Conservation (phyloP, 2,888 invertebrate species). For the Hesperia comma region DNA sequence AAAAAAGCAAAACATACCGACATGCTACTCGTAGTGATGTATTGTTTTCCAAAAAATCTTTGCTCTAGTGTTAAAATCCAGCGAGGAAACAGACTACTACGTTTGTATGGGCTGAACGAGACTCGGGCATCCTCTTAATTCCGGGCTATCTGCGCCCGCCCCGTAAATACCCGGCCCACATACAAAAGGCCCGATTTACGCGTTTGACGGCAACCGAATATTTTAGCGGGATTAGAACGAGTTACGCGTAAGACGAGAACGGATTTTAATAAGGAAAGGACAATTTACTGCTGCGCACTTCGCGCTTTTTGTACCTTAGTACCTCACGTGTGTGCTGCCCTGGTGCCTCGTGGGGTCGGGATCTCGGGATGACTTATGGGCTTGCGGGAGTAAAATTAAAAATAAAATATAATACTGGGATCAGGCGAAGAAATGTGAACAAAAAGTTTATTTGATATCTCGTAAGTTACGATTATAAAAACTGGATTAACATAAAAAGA, state of each 20-base stretch:
- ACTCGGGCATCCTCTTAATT: too few relatives aligned
- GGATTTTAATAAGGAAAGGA: conserved; percentile 38
- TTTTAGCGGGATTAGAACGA: conserved; percentile 58
- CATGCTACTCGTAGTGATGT: too few relatives aligned
- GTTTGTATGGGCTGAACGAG: too few relatives aligned
- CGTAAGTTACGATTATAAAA: too few relatives aligned
- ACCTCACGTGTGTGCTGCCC: conserved; percentile 2
- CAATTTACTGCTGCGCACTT: conserved; percentile 27
- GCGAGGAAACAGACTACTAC: too few relatives aligned
- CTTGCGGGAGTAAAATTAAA: conserved; percentile 7
- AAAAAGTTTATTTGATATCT: too few relatives aligned
- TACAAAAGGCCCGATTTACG: conserved; percentile 81
- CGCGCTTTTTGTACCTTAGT: conserved; percentile 18
- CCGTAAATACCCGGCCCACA: conserved; percentile 56
- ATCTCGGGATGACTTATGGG: conserved; percentile 1
- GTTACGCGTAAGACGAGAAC: conserved; percentile 37
- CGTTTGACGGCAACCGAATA: conserved; percentile 79
- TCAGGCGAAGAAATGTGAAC: too few relatives aligned
- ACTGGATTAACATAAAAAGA: too few relatives aligned
- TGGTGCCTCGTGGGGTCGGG: background rate
- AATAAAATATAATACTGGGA: too few relatives aligned
- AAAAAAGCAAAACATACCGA: too few relatives aligned
- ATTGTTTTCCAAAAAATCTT: too few relatives aligned
- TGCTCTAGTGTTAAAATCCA: too few relatives aligned
- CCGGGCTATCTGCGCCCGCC: conserved; percentile 77